Evolutionary conservation across 2,113 vertebrate genomes (phyloP).

Genomic region (Colius striatus): DNA sequence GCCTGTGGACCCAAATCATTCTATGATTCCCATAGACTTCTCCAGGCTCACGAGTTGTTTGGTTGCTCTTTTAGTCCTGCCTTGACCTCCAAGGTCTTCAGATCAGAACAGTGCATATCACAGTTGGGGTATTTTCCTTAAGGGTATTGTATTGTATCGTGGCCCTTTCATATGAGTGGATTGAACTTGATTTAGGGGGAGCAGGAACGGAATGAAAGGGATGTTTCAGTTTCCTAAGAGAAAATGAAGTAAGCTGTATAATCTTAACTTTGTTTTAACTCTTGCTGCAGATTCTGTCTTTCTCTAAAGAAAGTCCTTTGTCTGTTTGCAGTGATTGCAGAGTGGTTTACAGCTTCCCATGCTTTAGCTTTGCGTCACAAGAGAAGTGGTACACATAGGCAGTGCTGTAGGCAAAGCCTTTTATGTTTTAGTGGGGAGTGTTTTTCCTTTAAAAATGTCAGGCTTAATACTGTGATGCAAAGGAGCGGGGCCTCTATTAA

Average conservation of each 20-base stretch:
- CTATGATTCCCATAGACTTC: neutral
- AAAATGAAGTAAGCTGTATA: constrained; percentile 40
- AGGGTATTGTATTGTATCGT: constrained; percentile 18
- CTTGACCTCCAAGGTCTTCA: constrained; percentile 47
- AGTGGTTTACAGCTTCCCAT: constrained; percentile 44
- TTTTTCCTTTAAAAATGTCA: constrained; percentile 63
- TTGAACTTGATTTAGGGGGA: constrained; percentile 54
- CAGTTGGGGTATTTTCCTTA: constrained; percentile 37
- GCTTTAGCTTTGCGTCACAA: neutral
- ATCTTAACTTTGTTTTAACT: constrained; percentile 44
- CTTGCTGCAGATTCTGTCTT: constrained; percentile 10
- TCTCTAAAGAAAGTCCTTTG: constrained; percentile 20
- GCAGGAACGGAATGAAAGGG: constrained; percentile 40
- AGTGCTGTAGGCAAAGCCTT: constrained; percentile 52
- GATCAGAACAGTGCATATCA: constrained; percentile 9
- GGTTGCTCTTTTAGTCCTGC: constrained; percentile 30
- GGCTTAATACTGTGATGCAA: constrained; percentile 40
- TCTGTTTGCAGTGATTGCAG: constrained; percentile 32
- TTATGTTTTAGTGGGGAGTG: constrained; percentile 26
- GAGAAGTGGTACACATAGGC: constrained; percentile 8
- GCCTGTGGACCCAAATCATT: no score
- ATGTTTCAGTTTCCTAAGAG: constrained; percentile 56
- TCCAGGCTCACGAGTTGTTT: constrained; percentile 13
- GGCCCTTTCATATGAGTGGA: constrained; percentile 33
- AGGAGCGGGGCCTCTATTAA: constrained; percentile 58